Evolutionary conservation across 2,888 invertebrate species (phyloP), one percentile per base, ranked within the genome.

Genomic region (Harmothoe impar): DNA sequence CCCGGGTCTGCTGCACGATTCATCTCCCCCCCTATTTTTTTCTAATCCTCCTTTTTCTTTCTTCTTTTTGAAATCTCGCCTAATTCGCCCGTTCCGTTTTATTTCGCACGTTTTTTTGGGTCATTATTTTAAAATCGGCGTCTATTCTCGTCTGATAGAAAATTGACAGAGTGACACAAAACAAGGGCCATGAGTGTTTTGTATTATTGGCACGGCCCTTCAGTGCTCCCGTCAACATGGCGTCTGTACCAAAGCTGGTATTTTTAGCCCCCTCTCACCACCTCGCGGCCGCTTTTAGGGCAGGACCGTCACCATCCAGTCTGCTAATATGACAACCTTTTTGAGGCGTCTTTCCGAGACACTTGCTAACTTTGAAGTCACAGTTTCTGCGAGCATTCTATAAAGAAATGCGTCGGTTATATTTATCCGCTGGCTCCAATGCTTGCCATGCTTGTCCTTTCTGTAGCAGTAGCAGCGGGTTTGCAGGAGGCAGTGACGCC

Each of bases 311-410:
- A 72, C 72, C 72, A 29, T n/a, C 72, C 72, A 29, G 15, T n/a
- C 72, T 68, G 68, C 68, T 68, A 68, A 68, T 68, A n/a, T 68
- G 68, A 68, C 68, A 68, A 68, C 68, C 68, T 72, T 72, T 72
- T 72, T 72, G 15, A 43, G 43, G 43, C 72, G 25, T 15, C 72
- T 72, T 72, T 72, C 72, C 72, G 25, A 72, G 72, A 72, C 72
- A 72, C 72, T 72, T 72, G 72, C 72, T 72, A 72, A 72, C 72
- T 72, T 72, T 72, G 72, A 72, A 72, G 72, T 72, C 72, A n/a
- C 15, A 72, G 72, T 72, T 72, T 72, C 29, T 72, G 72, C 20
- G 72, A 72, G 72, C 72, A 72, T 72, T 72, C 25, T n/a, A 23
- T 72, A 29, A 72, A 72, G 72, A 72, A 72, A 25, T 29, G 72